A percentile compares a stretch with the other conserved stretches of the same genome.
Evolutionary conservation across 2,113 vertebrate species (phyloP).

Genomic region (Apus apus): DNA sequence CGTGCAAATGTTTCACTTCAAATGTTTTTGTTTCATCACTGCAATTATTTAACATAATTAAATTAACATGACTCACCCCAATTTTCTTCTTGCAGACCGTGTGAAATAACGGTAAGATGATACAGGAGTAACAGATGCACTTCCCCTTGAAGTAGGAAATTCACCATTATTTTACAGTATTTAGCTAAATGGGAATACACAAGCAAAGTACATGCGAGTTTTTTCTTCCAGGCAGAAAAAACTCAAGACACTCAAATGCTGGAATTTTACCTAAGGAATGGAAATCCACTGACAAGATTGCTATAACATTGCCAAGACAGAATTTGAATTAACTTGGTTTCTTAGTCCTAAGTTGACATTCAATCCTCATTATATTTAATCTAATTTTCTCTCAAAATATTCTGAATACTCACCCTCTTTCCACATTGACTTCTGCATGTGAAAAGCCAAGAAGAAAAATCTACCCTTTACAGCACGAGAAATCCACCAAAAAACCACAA

Average conservation of each 20-base stretch:
- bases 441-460: not conserved
- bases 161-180: slow-evolving; percentile 18
- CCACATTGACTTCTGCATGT: not conserved
- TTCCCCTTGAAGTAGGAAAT: slow-evolving; percentile 46
- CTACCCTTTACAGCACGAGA: not conserved
- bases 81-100: not conserved
- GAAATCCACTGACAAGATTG: not conserved
- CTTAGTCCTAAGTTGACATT: not conserved
- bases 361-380: not conserved
- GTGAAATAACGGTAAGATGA: slow-evolving; percentile 25
- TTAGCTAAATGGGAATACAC: not conserved
- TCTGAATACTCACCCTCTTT: not conserved
- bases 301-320: not conserved
- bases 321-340: not conserved
- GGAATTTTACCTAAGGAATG: not conserved
- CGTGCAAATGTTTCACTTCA: not conserved
- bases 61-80: slow-evolving; percentile 55
- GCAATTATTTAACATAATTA: not conserved
- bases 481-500: not conserved
- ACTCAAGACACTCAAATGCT: not conserved
- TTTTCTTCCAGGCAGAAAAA: not conserved
- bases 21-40: not conserved
- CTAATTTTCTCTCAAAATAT: not conserved
- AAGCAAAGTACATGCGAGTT: not conserved
- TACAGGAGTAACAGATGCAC: not conserved